Percentiles rank a stretch among this genome's conserved stretches.
phyloP scores from a whole-genome alignment of 2,113 vertebrate genomes.

The Muntiacus muntjak region DNA sequence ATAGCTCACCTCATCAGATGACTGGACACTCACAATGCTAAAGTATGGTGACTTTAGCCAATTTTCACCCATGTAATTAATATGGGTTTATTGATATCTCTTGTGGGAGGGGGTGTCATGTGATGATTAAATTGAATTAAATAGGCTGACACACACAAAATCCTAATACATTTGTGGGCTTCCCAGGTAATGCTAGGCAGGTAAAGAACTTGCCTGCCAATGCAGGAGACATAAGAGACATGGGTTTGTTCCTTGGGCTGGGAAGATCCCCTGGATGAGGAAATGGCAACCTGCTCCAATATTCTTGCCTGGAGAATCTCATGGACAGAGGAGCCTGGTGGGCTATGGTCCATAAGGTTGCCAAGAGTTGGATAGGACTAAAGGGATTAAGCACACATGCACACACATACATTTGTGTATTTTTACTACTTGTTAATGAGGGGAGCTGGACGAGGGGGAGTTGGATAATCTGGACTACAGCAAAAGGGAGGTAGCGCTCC shows the following conservation, averaged over 20 bases:
- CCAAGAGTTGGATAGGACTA: neutral
- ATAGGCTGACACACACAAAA: slow-evolving; percentile 9
- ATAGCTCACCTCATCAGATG: neutral
- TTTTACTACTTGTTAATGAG: slow-evolving; percentile 22
- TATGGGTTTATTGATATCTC: slow-evolving; percentile 37
- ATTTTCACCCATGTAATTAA: neutral
- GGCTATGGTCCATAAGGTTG: neutral
- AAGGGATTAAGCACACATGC: neutral
- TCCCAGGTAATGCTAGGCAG: neutral
- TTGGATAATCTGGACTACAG: neutral
- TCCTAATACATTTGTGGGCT: neutral
- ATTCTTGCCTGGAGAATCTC: neutral
- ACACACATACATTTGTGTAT: neutral
- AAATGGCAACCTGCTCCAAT: neutral
- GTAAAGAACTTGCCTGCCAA: neutral
- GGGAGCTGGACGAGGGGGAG: neutral
- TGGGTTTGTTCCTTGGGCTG: neutral
- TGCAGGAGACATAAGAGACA: neutral
- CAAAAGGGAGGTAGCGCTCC: neutral
- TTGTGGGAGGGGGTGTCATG: neutral
- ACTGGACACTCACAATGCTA: neutral
- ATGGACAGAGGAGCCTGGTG: neutral
- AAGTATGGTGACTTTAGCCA: neutral
- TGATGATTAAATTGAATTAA: slow-evolving; percentile 38
- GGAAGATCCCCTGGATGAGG: neutral